Evolutionary conservation across 2,113 vertebrate species (phyloP), one percentile per base, ranked within the genome.

Genomic region (Pontoporia blainvillei): DNA sequence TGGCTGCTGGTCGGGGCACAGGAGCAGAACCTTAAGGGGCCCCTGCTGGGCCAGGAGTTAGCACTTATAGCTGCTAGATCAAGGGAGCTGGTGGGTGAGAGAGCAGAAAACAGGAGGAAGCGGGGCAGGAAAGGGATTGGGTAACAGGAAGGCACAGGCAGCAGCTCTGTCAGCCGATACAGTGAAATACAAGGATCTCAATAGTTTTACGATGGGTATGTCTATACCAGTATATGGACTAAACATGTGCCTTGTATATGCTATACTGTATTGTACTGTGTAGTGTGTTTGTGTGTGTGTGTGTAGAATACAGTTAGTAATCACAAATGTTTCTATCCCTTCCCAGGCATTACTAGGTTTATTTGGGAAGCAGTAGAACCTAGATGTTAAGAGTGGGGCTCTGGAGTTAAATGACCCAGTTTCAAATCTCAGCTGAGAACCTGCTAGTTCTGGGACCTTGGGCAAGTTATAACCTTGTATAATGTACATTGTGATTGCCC

Each of bases 41-140:
- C 25, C 41, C 49, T n/a, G 23, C 29, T 57, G 86, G 46, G 29
- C 71, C n/a, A 79, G 44, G 41, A 59, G 46, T 39, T 72, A 57
- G 11, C 31, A 29, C 25, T 81, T 64, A n/a, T 1, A n/a, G 54
- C 8, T 75, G 25, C 54, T 61, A 15, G 36, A 59, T n/a, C 39
- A 61, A 89, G 52, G 31, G 18, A 34, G 2, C 15, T 13, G 15
- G 36, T 34, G 39, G 54, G 2, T 46, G 86, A 72, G 71, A 59
- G 14, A 46, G 54, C 0, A 72, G n/a, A 34, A 13, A 46, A 8
- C 29, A n/a, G 71, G 36, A 27, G 41, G 5, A 27, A 36, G 25
- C 21, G 21, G 69, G 13, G 18, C 23, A 39, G 2, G 1, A 76
- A 54, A 34, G 41, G n/a, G 29, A 36, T 0, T 62, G 25, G 54